Conservation (phyloP, 2,888 invertebrate genomes). For the Pardosa pseudoannulata region DNA sequence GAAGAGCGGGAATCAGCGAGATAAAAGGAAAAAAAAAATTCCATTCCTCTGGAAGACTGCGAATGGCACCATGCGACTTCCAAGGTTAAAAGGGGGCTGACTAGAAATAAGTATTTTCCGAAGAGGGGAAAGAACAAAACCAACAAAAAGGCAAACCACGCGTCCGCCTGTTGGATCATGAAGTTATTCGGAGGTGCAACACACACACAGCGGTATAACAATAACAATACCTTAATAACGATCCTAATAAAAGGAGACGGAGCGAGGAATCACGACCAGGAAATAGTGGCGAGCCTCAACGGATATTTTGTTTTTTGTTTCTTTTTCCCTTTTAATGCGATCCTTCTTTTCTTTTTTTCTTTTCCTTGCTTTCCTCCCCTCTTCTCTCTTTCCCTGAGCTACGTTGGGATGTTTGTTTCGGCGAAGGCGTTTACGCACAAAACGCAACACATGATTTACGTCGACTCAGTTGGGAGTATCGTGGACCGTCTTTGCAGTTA, state of each 20-base stretch:
- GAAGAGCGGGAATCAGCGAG: conserved; percentile 18
- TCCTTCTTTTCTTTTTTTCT: background rate
- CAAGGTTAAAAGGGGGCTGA: conserved; percentile 7
- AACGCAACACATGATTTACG: conserved; percentile 51
- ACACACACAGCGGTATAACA: no score
- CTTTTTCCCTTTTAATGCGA: background rate
- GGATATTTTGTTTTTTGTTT: no score
- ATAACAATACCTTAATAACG: conserved; percentile 53
- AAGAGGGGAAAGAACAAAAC: conserved; percentile 21
- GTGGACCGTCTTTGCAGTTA: background rate
- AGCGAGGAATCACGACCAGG: conserved; percentile 47
- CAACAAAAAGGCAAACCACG: background rate
- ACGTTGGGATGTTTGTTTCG: background rate
- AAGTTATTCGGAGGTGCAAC: no score
- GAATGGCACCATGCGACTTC: no score
- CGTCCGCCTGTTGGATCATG: background rate
- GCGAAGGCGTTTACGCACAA: conserved; percentile 37
- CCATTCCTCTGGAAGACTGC: no score
- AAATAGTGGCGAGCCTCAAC: conserved; percentile 26
- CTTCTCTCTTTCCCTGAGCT: conserved; percentile 5
- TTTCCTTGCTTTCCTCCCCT: background rate
- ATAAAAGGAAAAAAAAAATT: conserved; percentile 11
- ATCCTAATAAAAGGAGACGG: conserved; percentile 32
- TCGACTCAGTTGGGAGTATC: conserved; percentile 19
- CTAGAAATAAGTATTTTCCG: conserved; percentile 49